phyloP scores from a whole-genome alignment of 2,113 vertebrate genomes.

The Grammomys surdaster region DNA sequence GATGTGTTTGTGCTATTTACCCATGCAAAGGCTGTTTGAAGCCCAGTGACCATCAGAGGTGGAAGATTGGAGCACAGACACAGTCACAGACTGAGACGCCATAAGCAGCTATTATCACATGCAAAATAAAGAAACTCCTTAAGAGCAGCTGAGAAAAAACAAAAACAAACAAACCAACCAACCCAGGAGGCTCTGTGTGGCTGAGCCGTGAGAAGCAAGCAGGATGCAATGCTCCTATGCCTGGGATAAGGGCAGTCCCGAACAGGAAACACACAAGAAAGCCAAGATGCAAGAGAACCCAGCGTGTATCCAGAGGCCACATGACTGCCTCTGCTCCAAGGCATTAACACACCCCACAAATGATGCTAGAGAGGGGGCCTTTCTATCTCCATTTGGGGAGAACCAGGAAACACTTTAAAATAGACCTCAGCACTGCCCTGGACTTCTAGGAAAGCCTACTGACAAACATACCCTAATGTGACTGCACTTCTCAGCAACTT shows the following conservation, averaged over 20 bases:
- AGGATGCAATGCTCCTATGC: neutral
- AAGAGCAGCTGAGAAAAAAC: neutral
- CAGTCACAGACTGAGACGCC: neutral
- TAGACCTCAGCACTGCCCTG: neutral
- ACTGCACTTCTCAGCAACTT: slow-evolving; percentile 85
- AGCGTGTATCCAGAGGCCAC: neutral
- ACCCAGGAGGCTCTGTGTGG: neutral
- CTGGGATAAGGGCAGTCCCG: neutral
- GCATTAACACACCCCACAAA: neutral
- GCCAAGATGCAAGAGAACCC: neutral
- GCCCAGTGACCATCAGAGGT: neutral
- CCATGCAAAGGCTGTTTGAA: neutral
- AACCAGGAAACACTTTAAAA: neutral
- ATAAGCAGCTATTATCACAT: neutral
- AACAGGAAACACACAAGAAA: slow-evolving; percentile 24
- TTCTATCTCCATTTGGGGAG: neutral
- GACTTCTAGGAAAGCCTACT: neutral
- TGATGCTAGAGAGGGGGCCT: neutral
- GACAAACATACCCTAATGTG: slow-evolving; percentile 85
- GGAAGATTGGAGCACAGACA: neutral
- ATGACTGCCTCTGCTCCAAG: neutral
- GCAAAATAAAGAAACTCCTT: neutral
- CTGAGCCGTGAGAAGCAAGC: neutral
- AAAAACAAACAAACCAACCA: neutral
- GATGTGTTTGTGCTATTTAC: neutral